Evolutionary conservation across 1,140 invertebrate species (phyloP), one percentile per base, ranked within the genome.

Genomic region (Aphaenogaster floridana): DNA sequence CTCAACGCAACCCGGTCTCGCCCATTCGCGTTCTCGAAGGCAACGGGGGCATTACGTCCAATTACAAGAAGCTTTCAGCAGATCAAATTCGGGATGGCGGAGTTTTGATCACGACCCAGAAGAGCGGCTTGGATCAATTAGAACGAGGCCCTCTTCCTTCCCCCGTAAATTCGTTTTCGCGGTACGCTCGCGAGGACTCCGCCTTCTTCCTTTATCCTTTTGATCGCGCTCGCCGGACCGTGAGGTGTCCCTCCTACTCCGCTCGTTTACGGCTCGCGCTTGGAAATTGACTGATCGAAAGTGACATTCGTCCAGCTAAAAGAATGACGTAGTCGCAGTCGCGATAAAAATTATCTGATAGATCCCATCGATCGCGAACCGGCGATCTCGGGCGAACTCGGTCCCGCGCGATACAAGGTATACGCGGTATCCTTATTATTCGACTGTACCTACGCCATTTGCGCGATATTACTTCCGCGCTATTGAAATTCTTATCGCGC

Each of bases 21-120:
- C 28, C 59, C 59, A 17, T 59, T 34, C 57, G 50, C 59, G 36
- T 86, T 79, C 76, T 80, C 61, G 64, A 68, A 45, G 66, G 50
- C 61, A 69, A 84, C 71, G 83, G 81, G 86, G 72, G 85, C 77
- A 87, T 91, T 88, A 86, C 88, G 89, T 92, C 90, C 91, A 93
- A 92, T 93, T 93, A 93, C 91, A 92, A 93, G 91, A 88, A 93
- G 92, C 89, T 92, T 93, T 93, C 92, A 89, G 81, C 88, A 91
- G 86, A 88, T 90, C 89, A 88, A 93, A 93, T 92, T 93, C 92
- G 69, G 85, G 86, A 87, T 90, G 71, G 74, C 90, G 91, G 85
- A 91, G 92, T 93, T 93, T 92, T 92, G 89, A 93, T 92, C 92
- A 91, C 89, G 89, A 92, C 72, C 89, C 88, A 91, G 87, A 91